A percentile compares a stretch with the other conserved stretches of the same genome.
phyloP scores from a whole-genome alignment of 1,140 invertebrate species.

The Spodoptera litura region DNA sequence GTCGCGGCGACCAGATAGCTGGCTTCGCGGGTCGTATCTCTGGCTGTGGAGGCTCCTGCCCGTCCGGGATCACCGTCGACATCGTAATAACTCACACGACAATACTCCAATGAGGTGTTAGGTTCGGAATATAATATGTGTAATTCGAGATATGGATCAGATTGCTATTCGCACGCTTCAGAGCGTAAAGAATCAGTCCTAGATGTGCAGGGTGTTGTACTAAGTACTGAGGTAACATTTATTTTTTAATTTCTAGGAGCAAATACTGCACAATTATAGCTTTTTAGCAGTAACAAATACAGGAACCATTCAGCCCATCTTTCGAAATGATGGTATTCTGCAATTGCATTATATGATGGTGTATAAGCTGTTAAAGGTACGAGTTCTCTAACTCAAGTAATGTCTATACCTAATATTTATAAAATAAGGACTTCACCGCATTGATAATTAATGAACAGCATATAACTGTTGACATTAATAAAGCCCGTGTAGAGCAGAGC shows the following conservation, averaged over 20 bases:
- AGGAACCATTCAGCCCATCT: no score
- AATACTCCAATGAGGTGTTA: slow-evolving; percentile 59
- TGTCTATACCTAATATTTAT: neutral
- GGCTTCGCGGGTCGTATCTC: slow-evolving; percentile 47
- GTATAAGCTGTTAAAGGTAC: no score
- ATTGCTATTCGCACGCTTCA: slow-evolving; percentile 70
- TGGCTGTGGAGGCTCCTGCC: slow-evolving; percentile 33
- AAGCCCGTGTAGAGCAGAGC: neutral
- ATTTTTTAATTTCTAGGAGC: neutral
- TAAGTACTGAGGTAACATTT: slow-evolving; percentile 24
- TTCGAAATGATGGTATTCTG: no score
- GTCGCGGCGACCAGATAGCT: slow-evolving; percentile 73
- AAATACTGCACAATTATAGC: no score
- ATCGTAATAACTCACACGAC: slow-evolving; percentile 69
- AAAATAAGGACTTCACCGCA: neutral
- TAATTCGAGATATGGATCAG: slow-evolving; percentile 71
- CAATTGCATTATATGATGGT: no score
- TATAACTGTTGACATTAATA: neutral
- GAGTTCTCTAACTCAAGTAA: neutral
- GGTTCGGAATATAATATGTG: slow-evolving; percentile 73
- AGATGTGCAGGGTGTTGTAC: slow-evolving; percentile 51
- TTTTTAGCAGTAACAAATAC: no score
- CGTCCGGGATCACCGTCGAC: slow-evolving; percentile 63
- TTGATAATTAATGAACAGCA: no score
- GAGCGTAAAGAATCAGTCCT: slow-evolving; percentile 70